phyloP scores from a whole-genome alignment of 2,113 vertebrate genomes.

The Channa maculata region DNA sequence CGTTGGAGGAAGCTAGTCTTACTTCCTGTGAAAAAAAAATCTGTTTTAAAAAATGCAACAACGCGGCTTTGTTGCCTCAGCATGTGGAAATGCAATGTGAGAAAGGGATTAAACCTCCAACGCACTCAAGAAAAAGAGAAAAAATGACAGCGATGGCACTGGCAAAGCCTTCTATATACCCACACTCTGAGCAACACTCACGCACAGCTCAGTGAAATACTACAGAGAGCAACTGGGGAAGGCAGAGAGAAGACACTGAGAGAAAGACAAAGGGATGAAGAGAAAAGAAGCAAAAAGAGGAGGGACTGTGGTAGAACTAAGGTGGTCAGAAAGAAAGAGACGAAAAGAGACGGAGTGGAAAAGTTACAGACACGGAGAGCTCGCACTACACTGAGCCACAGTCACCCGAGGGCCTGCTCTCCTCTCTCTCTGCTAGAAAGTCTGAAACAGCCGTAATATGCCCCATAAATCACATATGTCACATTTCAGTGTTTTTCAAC shows the following conservation, averaged over 20 bases:
- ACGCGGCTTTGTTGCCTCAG: slow-evolving; percentile 53
- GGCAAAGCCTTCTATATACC: slow-evolving; percentile 44
- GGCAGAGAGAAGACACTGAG: slow-evolving; percentile 15
- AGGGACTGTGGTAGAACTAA: slow-evolving; percentile 30
- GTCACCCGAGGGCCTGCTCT: slow-evolving; percentile 55
- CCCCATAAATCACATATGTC: slow-evolving; percentile 73
- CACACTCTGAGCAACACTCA: slow-evolving; percentile 41
- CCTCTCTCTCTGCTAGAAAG: slow-evolving; percentile 46
- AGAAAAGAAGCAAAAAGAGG: slow-evolving; percentile 20
- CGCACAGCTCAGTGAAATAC: slow-evolving; percentile 51
- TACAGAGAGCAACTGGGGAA: slow-evolving; percentile 37
- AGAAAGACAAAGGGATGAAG: slow-evolving; percentile 41
- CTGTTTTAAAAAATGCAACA: slow-evolving; percentile 26
- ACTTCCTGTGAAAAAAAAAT: slow-evolving; percentile 55
- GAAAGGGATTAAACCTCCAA: slow-evolving; percentile 69
- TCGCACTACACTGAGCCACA: slow-evolving; percentile 36
- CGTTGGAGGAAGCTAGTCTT: slow-evolving; percentile 36
- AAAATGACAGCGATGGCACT: slow-evolving; percentile 47
- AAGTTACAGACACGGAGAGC: slow-evolving; percentile 48
- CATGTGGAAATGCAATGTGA: slow-evolving; percentile 70
- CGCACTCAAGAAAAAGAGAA: slow-evolving; percentile 48
- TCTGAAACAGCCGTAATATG: slow-evolving; percentile 65
- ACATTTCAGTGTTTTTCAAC: slow-evolving; percentile 63
- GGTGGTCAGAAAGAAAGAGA: slow-evolving; percentile 33
- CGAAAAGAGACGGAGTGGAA: slow-evolving; percentile 38